Base-by-base conservation (phyloP, 2,797 vertebrate genomes). In the Myotis daubentonii region DNA sequence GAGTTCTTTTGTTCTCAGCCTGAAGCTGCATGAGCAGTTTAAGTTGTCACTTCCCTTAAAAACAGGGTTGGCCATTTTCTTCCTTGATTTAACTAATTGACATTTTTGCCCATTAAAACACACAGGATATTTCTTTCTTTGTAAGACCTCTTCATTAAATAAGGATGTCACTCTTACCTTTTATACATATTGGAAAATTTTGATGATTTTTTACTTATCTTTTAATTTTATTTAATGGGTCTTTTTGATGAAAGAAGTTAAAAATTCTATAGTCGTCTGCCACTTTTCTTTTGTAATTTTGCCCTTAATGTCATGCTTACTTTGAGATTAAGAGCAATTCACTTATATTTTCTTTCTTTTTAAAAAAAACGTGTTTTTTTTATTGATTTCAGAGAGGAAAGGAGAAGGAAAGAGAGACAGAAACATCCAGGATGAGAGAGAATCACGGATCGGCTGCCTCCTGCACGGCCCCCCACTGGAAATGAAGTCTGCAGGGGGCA, bases 11-110 rank as follows among this genome's bases (percentile, higher is more conserved):
- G 80, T 83, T 96, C 88, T 92, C 57, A 81, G 33, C 9, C 62
- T 71, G 30, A 80, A 30, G 15, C 10, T 38, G 3, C 8, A 57
- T 62, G 74, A 66, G 23, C 1, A 0, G 70, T 49, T 87, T 76
- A 92, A 68, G 41, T 81, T 93, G 88, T 94, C 65, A 86, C 38
- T 80, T 90, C 55, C 49, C 74, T 80, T 82, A 84, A 92, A 91
- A 91, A 82, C 36, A 53, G 33, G 4, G 80, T 53, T 89, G 51
- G 6, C 28, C 38, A 71, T 79, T 94, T 93, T 74, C 62, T 83
- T 72, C 85, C 25, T 41, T 93, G 41, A 66, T 30, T 87, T 80
- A 80, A n/a, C 20, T 78, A 76, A 89, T 80, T 92, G 95, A 91
- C 10, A 70, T 71, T 79, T 85, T 93, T 85, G 41, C 36, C 30